These are phyloP conservation scores for Macrosteles quadrilineatus DNA, from an alignment of 1,140 invertebrate genomes.

Conservation along the genomic window DNA sequence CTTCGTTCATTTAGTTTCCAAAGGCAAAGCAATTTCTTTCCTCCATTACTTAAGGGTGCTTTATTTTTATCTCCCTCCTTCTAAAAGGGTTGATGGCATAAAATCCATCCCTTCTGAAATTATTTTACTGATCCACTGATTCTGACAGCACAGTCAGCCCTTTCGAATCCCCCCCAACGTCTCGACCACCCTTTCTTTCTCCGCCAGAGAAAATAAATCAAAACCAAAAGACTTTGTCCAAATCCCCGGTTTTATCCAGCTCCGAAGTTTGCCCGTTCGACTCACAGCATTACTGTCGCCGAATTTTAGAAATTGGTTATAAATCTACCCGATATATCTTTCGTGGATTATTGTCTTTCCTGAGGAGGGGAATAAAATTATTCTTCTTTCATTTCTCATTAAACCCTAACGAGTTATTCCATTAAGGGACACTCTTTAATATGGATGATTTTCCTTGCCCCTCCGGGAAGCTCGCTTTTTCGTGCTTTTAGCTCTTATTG, in stretches of 20 bases:
- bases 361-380: conserved; percentile 6
- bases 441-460: conserved; percentile 2
- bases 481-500: too few species aligned
- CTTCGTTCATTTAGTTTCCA: neutral
- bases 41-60: conserved; percentile 24
- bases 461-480: too few species aligned
- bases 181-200: conserved; percentile 26
- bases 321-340: conserved; percentile 20
- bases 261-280: neutral
- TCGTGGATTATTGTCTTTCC: neutral
- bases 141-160: conserved; percentile 29
- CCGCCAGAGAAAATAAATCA: conserved; percentile 22
- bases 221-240: conserved; percentile 21
- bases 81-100: conserved; percentile 30
- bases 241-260: conserved; percentile 21
- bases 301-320: conserved; percentile 25
- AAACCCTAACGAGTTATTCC: conserved; percentile 12
- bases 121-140: conserved; percentile 32
- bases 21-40: conserved; percentile 23
- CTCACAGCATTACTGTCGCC: neutral
- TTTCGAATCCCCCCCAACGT: neutral
- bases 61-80: conserved; percentile 27
- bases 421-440: conserved; percentile 14
- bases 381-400: conserved; percentile 27
- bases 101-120: conserved; percentile 30